phyloP scores from a whole-genome alignment of 2,888 invertebrate species.

The Tanypteryx hageni region DNA sequence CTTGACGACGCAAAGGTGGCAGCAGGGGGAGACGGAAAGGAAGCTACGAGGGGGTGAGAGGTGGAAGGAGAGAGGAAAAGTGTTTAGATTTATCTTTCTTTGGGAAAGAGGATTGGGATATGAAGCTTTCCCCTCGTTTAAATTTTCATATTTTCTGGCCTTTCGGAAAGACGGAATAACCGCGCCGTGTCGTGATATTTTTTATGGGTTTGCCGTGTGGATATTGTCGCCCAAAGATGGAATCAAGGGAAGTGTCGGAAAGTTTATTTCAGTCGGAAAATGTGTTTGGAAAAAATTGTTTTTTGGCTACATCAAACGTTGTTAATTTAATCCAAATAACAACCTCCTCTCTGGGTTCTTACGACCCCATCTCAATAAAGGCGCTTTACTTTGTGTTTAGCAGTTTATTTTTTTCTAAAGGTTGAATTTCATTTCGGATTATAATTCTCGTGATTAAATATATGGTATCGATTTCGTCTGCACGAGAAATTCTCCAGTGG shows the following conservation, averaged over 20 bases:
- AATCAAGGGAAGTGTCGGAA: slow-evolving; percentile 1
- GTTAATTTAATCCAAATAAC: not conserved
- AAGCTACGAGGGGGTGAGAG: no score
- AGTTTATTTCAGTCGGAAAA: not conserved
- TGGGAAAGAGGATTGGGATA: slow-evolving; percentile 23
- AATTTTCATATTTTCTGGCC: not conserved
- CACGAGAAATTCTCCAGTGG: no score
- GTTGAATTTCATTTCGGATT: no score
- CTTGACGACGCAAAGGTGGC: slow-evolving; percentile 20
- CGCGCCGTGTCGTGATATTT: not conserved
- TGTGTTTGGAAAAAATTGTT: not conserved
- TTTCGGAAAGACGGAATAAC: not conserved
- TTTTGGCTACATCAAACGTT: not conserved
- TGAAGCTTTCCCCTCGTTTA: not conserved
- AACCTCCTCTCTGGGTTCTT: not conserved
- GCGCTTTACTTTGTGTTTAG: no score
- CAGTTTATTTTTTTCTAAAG: no score
- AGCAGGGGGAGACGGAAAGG: not conserved
- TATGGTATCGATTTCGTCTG: no score
- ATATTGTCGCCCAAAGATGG: not conserved
- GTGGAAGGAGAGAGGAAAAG: no score
- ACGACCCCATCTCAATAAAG: no score
- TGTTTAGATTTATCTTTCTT: slow-evolving; percentile 22
- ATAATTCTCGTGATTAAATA: no score
- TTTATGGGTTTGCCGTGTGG: not conserved